A percentile compares a stretch with the other conserved stretches of the same genome.
Evolutionary conservation across 2,888 invertebrate genomes (phyloP).

Genomic region (Ischnura elegans): DNA sequence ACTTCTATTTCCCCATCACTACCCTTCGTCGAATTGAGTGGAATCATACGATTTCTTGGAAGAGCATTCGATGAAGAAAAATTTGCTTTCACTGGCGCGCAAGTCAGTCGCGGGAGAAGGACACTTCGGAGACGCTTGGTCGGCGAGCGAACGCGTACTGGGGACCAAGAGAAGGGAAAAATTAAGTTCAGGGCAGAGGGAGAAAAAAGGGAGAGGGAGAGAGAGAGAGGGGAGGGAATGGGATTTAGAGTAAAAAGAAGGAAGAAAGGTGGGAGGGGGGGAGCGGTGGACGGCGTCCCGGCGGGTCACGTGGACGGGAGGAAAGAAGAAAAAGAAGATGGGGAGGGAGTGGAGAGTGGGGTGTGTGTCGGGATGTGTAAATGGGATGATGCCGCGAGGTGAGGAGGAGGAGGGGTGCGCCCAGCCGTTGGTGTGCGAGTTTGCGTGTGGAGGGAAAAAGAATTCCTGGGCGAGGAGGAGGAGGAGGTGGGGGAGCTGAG

Average conservation of each 20-base stretch:
- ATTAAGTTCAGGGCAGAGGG: not conserved
- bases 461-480: not conserved
- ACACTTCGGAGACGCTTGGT: no score
- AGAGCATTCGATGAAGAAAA: no score
- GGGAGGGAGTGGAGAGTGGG: not conserved
- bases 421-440: not conserved
- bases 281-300: not conserved
- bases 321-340: not conserved
- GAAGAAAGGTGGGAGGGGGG: not conserved
- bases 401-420: no score
- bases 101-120: no score
- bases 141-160: constrained; percentile 23
- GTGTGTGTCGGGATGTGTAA: constrained; percentile 12
- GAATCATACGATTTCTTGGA: no score
- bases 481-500: not conserved
- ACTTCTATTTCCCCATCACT: no score
- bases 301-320: constrained; percentile 10
- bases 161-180: not conserved
- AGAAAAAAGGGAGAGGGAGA: not conserved
- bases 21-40: no score
- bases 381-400: constrained; percentile 41
- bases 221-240: not conserved
- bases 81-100: no score
- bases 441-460: not conserved
- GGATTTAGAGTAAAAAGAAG: not conserved